These are phyloP conservation scores for Catharus bicknelli DNA, from an alignment of 2,113 vertebrate species.

Conservation along the genomic window DNA sequence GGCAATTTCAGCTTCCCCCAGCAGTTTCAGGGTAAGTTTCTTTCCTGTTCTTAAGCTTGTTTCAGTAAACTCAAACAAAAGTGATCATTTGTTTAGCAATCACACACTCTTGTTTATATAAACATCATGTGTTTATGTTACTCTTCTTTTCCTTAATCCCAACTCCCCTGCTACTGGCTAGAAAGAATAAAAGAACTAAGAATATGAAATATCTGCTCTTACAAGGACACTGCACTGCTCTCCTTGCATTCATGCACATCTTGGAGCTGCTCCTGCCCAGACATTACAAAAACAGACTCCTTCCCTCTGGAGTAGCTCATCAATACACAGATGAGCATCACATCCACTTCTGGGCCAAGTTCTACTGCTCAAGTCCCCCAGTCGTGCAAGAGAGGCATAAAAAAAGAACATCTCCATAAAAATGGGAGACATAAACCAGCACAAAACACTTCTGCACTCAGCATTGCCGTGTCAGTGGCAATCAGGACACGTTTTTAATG, in stretches of 20 bases:
- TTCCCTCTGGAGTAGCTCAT: background rate
- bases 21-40: background rate
- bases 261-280: background rate
- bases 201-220: background rate
- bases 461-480: rapidly evolving
- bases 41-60: background rate
- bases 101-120: background rate
- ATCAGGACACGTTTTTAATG: background rate
- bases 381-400: background rate
- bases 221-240: background rate
- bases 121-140: background rate
- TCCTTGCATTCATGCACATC: background rate
- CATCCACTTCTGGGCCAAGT: background rate
- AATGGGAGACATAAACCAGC: background rate
- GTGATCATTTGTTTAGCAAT: background rate
- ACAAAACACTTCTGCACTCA: background rate
- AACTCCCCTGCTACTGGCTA: background rate
- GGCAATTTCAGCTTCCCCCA: background rate
- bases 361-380: background rate
- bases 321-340: background rate
- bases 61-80: background rate
- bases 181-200: background rate
- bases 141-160: background rate
- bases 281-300: background rate
- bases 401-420: background rate